A percentile compares a stretch with the other conserved stretches of the same genome.
Evolutionary conservation across 2,888 invertebrate genomes (phyloP).

Genomic region (Anticlea derivata): DNA sequence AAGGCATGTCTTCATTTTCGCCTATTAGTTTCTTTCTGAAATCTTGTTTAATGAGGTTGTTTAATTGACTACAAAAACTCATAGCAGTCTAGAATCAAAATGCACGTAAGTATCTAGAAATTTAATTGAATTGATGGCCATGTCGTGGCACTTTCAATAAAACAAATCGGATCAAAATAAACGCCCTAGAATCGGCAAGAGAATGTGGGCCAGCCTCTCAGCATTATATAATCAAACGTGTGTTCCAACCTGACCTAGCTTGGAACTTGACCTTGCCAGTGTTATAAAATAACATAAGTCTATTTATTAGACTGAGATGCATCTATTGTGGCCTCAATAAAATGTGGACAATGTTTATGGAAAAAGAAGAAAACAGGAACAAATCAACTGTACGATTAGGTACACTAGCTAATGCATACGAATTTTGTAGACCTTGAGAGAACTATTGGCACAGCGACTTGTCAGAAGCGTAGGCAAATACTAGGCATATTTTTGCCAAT

Average conservation of each 20-base stretch:
- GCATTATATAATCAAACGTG: constrained; percentile 58
- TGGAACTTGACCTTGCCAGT: constrained; percentile 68
- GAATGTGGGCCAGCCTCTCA: constrained; percentile 19
- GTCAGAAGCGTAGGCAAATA: too few species aligned
- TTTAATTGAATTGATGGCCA: too few species aligned
- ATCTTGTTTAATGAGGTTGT: background rate
- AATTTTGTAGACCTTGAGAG: too few species aligned
- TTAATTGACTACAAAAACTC: too few species aligned
- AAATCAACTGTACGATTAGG: too few species aligned
- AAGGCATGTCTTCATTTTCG: constrained; percentile 16
- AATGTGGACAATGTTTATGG: too few species aligned
- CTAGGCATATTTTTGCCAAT: constrained; percentile 17
- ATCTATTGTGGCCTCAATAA: too few species aligned
- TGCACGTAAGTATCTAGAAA: too few species aligned
- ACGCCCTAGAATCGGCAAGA: constrained; percentile 20
- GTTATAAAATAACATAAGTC: constrained; percentile 18
- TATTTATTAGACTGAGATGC: background rate
- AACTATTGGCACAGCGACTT: too few species aligned
- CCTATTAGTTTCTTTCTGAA: constrained; percentile 10
- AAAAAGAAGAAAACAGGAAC: too few species aligned
- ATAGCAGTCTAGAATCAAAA: too few species aligned
- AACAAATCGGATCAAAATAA: constrained; percentile 5
- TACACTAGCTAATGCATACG: too few species aligned
- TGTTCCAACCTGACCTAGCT: constrained; percentile 49
- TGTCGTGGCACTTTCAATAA: background rate